phyloP scores from a whole-genome alignment of 2,888 invertebrate species.

The Caprella mutica region DNA sequence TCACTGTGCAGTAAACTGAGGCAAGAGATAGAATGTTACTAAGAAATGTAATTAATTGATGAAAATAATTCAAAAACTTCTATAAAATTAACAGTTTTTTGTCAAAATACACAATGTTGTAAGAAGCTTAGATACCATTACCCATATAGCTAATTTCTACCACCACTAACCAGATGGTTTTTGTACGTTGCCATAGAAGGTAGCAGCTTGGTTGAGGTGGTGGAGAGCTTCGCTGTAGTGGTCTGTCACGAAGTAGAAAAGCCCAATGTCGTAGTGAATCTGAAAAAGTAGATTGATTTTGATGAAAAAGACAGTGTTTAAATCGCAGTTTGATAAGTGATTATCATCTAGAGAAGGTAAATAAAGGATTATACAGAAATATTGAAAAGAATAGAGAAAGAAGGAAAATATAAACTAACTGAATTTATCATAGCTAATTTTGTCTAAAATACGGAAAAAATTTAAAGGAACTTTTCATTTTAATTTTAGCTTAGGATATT shows the following conservation, averaged over 20 bases:
- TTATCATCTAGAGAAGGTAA: not conserved
- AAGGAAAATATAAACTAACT: no score
- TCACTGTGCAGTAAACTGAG: conserved; percentile 21
- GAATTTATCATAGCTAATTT: no score
- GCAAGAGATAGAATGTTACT: not conserved
- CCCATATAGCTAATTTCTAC: not conserved
- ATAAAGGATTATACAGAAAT: no score
- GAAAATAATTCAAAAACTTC: not conserved
- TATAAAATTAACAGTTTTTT: not conserved
- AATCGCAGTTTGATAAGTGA: not conserved
- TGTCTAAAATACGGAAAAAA: no score
- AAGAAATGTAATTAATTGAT: not conserved
- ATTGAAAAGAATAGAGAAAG: no score
- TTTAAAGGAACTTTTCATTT: no score
- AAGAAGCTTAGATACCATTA: not conserved
- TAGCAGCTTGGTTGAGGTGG: conserved; percentile 27
- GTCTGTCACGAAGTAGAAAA: conserved; percentile 30
- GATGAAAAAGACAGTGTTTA: not conserved
- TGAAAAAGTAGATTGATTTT: conserved; percentile 1
- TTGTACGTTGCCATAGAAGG: conserved; percentile 14
- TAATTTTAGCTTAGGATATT: no score
- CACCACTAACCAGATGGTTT: not conserved
- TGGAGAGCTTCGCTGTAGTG: conserved; percentile 28
- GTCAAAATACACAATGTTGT: not conserved
- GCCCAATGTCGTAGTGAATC: conserved; percentile 32